Base-by-base conservation (phyloP, 2,888 invertebrate species). In the Dicycla oo region DNA sequence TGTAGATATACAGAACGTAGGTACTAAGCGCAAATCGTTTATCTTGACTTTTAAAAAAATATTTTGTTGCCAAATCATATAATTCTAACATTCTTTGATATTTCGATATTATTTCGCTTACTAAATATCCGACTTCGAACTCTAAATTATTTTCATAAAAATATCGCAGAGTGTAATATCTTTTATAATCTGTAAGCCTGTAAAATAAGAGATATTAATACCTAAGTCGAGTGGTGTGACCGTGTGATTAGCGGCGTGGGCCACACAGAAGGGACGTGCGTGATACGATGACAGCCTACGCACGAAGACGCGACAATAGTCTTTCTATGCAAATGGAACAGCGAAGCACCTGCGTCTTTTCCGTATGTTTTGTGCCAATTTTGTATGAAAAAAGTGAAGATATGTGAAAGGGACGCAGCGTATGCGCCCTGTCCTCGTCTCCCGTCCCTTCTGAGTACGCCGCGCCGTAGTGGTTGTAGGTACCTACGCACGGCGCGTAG, bases 121-220 rank as follows among this genome's bases (percentile, higher is more conserved):
- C 76, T 10, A 91, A 7, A 51, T 89, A 92, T 0, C 92, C 92
- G 0, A 91, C 49, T 76, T 92, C 92, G n/a, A 86, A 92, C 3
- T 88, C 87, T 51, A 86, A 0, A 15, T 78, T 88, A 11, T 88
- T 57, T 0, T 65, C 34, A 57, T 91, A 92, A 0, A 89, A 60
- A 6, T 74, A 74, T 3, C 90, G 74, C 0, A 82, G 0, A 1
- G 71, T 34, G 51, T 70, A 89, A 45, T 87, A 88, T 6, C 68
- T 71, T 1, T 70, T 70, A 0, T 88, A 30, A 49, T 90, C 87
- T 8, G 20, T 7, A 1, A 78, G 18, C 0, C 90, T 90, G 81
- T 15, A 86, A 86, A 57, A 69, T 11, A 58, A 47, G 15, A 3
- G 30, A 30, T n/a, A 18, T 65, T 38, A 15, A 11, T 34, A 47